Percentiles rank a stretch among this genome's conserved stretches.
phyloP scores from a whole-genome alignment of 2,797 vertebrate genomes.

The Phoxinus dragarum region DNA sequence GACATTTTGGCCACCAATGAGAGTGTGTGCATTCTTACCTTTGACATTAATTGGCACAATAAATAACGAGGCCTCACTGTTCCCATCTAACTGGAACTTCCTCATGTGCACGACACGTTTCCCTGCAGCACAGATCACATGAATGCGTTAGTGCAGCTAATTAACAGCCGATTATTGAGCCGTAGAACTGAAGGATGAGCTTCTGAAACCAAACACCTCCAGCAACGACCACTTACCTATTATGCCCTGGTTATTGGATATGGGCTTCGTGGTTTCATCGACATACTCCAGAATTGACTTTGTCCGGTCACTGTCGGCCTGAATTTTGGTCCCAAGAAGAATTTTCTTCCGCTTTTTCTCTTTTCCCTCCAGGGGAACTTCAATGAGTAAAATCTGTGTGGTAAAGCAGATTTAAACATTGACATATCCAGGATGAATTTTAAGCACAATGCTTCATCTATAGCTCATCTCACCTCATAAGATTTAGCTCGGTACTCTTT shows the following conservation, averaged over 20 bases:
- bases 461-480: constrained; percentile 87
- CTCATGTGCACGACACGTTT: constrained; percentile 96
- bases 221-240: constrained; percentile 81
- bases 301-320: constrained; percentile 83
- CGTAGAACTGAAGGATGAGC: constrained; percentile 1
- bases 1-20: neutral
- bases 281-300: constrained; percentile 96
- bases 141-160: too few relatives aligned
- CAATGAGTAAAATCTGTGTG: constrained; percentile 90
- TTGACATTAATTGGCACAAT: constrained; percentile 95
- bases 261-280: constrained; percentile 90
- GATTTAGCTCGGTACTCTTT: constrained; percentile 97
- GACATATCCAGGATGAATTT: neutral
- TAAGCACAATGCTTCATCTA: too few relatives aligned
- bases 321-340: constrained; percentile 90
- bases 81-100: constrained; percentile 90
- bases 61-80: constrained; percentile 88
- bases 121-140: constrained; percentile 73
- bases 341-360: constrained; percentile 97
- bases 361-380: constrained; percentile 95
- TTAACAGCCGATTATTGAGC: neutral
- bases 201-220: constrained; percentile 30
- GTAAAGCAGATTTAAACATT: neutral
- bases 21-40: constrained; percentile 78
- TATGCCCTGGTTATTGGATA: constrained; percentile 93